These are phyloP conservation scores for Montipora capitata DNA, from an alignment of 92 coral and sea anemone species.

Conservation along the genomic window DNA sequence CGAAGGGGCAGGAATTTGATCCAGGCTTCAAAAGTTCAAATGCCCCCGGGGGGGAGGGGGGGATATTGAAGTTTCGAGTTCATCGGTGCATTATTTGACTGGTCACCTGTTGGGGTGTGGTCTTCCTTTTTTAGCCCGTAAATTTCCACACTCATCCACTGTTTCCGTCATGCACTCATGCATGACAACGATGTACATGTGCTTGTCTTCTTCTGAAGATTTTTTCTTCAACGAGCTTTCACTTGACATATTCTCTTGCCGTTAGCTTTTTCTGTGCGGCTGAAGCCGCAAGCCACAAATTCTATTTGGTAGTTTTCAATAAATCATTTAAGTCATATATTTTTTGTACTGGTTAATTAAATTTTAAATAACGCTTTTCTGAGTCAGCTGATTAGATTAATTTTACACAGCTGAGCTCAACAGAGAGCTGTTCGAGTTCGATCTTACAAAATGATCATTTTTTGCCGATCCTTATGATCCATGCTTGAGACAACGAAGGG, in stretches of 20 bases:
- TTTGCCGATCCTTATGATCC: neutral
- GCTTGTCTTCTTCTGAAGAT: too few relatives aligned
- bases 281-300: neutral
- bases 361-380: constrained; percentile 38
- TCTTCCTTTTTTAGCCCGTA: neutral
- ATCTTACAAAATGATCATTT: neutral
- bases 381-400: neutral
- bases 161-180: too few relatives aligned
- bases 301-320: neutral
- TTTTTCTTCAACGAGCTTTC: too few relatives aligned
- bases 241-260: too few relatives aligned
- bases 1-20: too few relatives aligned
- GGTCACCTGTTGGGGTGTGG: constrained; percentile 52
- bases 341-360: constrained; percentile 32
- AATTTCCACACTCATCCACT: neutral
- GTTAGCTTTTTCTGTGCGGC: neutral
- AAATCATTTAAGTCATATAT: constrained; percentile 23
- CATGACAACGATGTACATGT: neutral
- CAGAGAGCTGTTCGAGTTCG: neutral
- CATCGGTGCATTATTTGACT: constrained; percentile 5
- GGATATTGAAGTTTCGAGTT: too few relatives aligned
- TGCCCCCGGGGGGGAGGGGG: too few relatives aligned
- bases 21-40: too few relatives aligned
- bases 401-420: neutral
- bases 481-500: neutral